Conservation (phyloP, 2,888 invertebrate species). For the Iphiclides podalirius region DNA sequence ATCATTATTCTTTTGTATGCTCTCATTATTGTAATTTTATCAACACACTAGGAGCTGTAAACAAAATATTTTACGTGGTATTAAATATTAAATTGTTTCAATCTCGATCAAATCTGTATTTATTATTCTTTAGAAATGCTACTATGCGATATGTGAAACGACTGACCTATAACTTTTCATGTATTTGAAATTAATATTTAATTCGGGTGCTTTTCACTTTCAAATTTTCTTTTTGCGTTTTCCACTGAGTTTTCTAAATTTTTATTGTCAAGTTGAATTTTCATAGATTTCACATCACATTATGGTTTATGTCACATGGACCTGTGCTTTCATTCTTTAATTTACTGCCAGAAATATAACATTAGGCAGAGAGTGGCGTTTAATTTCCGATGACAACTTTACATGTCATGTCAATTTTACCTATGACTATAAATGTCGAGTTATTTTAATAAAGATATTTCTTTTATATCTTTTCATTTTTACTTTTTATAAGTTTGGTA, state of each 20-base stretch:
- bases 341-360: conserved; percentile 9
- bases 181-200: no score
- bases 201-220: background rate
- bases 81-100: no score
- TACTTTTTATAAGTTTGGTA: background rate
- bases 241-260: background rate
- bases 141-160: no score
- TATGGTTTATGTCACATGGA: conserved; percentile 9
- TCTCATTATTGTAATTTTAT: conserved; percentile 26
- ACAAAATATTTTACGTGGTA: conserved; percentile 2
- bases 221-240: background rate
- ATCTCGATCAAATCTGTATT: no score
- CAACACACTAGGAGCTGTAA: background rate
- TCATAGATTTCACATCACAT: conserved; percentile 9
- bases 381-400: background rate
- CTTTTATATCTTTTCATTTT: background rate
- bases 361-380: background rate
- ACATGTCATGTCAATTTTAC: background rate
- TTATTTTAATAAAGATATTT: background rate
- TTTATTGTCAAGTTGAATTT: conserved; percentile 3
- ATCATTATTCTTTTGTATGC: conserved; percentile 41
- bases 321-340: conserved; percentile 1
- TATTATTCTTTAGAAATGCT: no score
- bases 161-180: no score
- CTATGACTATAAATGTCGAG: background rate